Conservation (phyloP, 2,888 invertebrate species). For the Hypena proboscidalis region DNA sequence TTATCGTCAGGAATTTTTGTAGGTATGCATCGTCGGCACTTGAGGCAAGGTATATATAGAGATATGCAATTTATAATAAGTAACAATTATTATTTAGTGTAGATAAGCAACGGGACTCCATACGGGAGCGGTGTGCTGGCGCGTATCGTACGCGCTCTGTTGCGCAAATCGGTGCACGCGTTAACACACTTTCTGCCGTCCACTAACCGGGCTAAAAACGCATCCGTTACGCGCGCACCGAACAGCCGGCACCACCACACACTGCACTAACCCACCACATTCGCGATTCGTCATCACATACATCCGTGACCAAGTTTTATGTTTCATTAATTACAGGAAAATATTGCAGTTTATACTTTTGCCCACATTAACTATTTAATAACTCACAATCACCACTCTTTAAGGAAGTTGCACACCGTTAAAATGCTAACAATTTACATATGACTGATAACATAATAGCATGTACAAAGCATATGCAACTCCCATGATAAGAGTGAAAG, state of each 20-base stretch:
- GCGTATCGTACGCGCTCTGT: slow-evolving; percentile 71
- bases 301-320: slow-evolving; percentile 33
- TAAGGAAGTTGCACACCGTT: background rate
- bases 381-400: background rate
- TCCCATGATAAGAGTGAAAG: slow-evolving; percentile 82
- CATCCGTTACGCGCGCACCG: slow-evolving; percentile 64
- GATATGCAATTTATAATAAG: background rate
- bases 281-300: slow-evolving; percentile 36
- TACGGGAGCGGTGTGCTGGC: slow-evolving; percentile 56
- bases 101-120: slow-evolving; percentile 61
- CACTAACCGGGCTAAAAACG: slow-evolving; percentile 71
- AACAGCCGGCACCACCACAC: slow-evolving; percentile 24
- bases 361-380: slow-evolving; percentile 8
- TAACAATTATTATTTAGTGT: background rate
- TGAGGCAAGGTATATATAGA: too few species aligned
- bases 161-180: slow-evolving; percentile 68
- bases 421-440: background rate
- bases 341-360: slow-evolving; percentile 14
- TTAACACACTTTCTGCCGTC: slow-evolving; percentile 78
- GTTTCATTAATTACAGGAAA: slow-evolving; percentile 35
- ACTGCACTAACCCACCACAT: slow-evolving; percentile 30
- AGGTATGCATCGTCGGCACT: too few species aligned
- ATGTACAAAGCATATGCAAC: slow-evolving; percentile 48
- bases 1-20: too few species aligned
- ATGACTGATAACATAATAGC: slow-evolving; percentile 8